Base-by-base conservation (phyloP, 1,140 invertebrate species). In the Aphis gossypii region DNA sequence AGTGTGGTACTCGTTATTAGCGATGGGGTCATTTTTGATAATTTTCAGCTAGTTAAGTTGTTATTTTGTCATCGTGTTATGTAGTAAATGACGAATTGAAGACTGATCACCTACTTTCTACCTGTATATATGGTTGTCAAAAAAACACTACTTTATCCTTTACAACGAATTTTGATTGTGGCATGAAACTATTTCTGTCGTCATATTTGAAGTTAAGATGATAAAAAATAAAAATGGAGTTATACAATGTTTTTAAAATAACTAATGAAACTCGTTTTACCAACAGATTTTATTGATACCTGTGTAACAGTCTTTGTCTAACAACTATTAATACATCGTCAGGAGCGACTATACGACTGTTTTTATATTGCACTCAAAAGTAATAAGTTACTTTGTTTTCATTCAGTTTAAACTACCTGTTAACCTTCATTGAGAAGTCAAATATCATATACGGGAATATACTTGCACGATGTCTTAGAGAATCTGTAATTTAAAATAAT, bases 251-350 rank as follows among this genome's bases (percentile, higher is more conserved):
- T 8, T 76, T 76, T 2, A 76, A 76, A n/a, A n/a, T n/a, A n/a
- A 2, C 30, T 3, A 14, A 18, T 14, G n/a, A 0, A 0, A n/a
- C 14, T 20, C n/a, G 18, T 4, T n/a, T n/a, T 2, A 14, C 4
- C n/a, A 76, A 76, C 14, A 35, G 14, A n/a, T 18, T n/a, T 5
- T 18, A 4, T n/a, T 35, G 14, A 76, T 18, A 76, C 5, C 18
- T n/a, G 5, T 76, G 18, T 14, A n/a, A 23, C n/a, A n/a, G n/a
- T 76, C 4, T 18, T n/a, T 76, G 60, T 6, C 60, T n/a, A 76
- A 18, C n/a, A 68, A 68, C 60, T 68, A 68, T 18, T 18, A 68
- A n/a, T 68, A 30, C 11, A 68, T 68, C 30, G 9, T 14, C 14
- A n/a, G 9, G 30, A 30, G 25, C 30, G 25, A n/a, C 9, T 68